These are phyloP conservation scores for Tapera naevia DNA, from an alignment of 2,797 vertebrate species.

Conservation along the genomic window DNA sequence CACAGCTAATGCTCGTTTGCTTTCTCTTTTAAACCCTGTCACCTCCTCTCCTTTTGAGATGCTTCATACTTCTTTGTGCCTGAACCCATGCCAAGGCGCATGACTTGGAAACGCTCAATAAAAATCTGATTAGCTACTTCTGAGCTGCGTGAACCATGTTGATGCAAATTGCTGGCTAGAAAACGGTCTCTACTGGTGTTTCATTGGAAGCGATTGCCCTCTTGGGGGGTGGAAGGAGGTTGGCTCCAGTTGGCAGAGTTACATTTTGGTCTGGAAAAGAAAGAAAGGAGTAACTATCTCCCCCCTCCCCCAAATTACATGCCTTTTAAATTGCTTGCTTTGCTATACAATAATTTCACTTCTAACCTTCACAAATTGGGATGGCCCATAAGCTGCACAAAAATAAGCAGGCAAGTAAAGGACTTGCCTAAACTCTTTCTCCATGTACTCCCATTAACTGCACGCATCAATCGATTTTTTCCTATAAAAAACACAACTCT, in stretches of 20 bases:
- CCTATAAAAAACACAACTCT: neutral
- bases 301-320: neutral
- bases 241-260: neutral
- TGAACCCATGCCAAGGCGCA: neutral
- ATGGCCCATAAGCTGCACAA: neutral
- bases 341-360: neutral
- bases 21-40: neutral
- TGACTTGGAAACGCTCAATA: neutral
- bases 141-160: neutral
- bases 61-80: neutral
- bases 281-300: neutral
- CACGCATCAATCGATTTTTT: neutral
- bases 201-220: neutral
- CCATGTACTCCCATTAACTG: neutral
- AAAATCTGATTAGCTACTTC: neutral
- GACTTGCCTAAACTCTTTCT: neutral
- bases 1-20: neutral
- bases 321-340: constrained; percentile 1
- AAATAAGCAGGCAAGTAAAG: neutral
- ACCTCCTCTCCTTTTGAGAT: neutral
- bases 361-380: neutral
- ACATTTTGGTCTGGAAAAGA: constrained; percentile 3
- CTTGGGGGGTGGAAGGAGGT: neutral
- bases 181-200: neutral
- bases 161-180: neutral